Conservation (phyloP, 2,113 vertebrate species). For the Panthera uncia region DNA sequence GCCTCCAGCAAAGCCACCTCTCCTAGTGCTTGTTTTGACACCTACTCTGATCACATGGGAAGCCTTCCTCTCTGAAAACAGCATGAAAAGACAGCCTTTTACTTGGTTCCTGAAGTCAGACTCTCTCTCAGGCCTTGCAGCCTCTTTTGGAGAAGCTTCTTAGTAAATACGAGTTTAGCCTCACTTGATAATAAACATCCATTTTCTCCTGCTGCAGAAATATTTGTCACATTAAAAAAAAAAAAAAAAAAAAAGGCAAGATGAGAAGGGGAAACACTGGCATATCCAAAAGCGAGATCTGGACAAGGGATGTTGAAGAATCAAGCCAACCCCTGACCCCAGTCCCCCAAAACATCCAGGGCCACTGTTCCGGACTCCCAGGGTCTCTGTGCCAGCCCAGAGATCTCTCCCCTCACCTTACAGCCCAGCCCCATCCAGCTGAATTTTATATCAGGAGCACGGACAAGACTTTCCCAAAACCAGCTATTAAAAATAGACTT, state of each 20-base stretch:
- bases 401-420: not conserved
- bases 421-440: not conserved
- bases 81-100: not conserved
- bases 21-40: not conserved
- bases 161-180: not conserved
- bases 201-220: not conserved
- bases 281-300: not conserved
- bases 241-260: not conserved
- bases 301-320: not conserved
- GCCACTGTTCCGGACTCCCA: not conserved
- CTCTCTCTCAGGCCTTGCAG: not conserved
- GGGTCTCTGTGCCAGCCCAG: too few species aligned
- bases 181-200: not conserved
- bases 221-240: not conserved
- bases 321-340: not conserved
- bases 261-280: not conserved
- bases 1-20: slow-evolving; percentile 43
- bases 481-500: not conserved
- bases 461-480: not conserved
- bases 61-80: not conserved
- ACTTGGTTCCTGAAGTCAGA: not conserved
- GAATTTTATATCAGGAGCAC: not conserved
- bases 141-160: not conserved
- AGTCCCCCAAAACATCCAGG: not conserved
- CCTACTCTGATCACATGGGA: not conserved